phyloP scores from a whole-genome alignment of 2,113 vertebrate genomes.

The Leucosticte australis region DNA sequence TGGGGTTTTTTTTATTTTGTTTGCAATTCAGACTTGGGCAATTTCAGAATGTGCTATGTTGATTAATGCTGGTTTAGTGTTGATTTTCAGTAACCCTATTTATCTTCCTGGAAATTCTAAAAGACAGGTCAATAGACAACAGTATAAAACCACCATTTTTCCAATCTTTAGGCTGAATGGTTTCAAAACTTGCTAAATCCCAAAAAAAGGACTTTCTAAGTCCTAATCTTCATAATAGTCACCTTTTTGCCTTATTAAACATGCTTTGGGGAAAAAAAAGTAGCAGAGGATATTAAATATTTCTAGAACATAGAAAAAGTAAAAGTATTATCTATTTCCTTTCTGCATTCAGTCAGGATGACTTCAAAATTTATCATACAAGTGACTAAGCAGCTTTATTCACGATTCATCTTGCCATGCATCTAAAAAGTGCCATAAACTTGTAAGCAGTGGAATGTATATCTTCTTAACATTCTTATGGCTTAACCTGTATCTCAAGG shows the following conservation, averaged over 20 bases:
- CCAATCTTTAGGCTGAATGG: neutral
- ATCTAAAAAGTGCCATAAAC: neutral
- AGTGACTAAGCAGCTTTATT: conserved; percentile 14
- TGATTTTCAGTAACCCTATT: neutral
- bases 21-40: neutral
- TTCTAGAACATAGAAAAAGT: neutral
- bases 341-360: neutral
- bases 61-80: neutral
- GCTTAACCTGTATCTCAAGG: neutral
- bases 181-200: neutral
- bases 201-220: neutral
- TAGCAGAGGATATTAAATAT: neutral
- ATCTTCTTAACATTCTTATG: neutral
- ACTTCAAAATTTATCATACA: neutral
- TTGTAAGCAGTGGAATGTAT: neutral
- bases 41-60: neutral
- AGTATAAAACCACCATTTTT: neutral
- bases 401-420: neutral
- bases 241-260: neutral
- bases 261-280: neutral
- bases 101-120: neutral
- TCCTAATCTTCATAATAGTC: neutral
- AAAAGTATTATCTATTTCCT: neutral
- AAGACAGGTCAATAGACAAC: neutral
- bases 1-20: neutral